Percentiles rank a stretch among this genome's conserved stretches.
phyloP scores from a whole-genome alignment of 1,140 invertebrate species.

The Chrysopa pallens region DNA sequence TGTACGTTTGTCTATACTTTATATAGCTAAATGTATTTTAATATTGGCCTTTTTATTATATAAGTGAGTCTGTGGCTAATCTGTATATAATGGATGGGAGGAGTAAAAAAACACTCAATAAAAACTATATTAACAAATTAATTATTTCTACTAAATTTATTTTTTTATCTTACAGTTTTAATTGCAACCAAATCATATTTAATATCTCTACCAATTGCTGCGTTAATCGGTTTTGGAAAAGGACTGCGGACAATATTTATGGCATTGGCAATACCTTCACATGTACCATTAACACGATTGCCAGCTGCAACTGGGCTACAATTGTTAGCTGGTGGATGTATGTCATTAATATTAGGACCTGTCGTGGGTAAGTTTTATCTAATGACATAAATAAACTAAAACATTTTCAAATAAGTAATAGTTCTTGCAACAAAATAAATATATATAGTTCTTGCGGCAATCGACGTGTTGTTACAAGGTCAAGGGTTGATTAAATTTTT shows the following conservation, averaged over 20 bases:
- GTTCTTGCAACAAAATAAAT: too few relatives aligned
- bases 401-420: too few relatives aligned
- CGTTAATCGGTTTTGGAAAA: conserved; percentile 41
- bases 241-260: conserved; percentile 44
- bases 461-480: too few relatives aligned
- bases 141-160: conserved; percentile 1
- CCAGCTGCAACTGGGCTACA: conserved; percentile 42
- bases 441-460: too few relatives aligned
- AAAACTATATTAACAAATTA: neutral
- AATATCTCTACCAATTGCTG: conserved; percentile 19
- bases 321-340: conserved; percentile 31
- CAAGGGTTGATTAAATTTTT: too few relatives aligned
- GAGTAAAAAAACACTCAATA: neutral
- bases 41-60: too few relatives aligned
- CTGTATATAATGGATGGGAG: too few relatives aligned
- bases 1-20: too few relatives aligned
- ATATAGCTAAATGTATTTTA: too few relatives aligned
- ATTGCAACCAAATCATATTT: conserved; percentile 2
- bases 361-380: conserved; percentile 21
- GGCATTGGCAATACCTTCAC: conserved; percentile 40
- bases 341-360: conserved; percentile 22
- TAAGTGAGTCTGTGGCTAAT: too few relatives aligned
- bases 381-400: too few relatives aligned
- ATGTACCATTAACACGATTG: conserved; percentile 38
- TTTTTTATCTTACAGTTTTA: conserved; percentile 7